Percentiles rank a stretch among this genome's conserved stretches.
phyloP scores from a whole-genome alignment of 2,113 vertebrate genomes.

The Aleadryas rufinucha region DNA sequence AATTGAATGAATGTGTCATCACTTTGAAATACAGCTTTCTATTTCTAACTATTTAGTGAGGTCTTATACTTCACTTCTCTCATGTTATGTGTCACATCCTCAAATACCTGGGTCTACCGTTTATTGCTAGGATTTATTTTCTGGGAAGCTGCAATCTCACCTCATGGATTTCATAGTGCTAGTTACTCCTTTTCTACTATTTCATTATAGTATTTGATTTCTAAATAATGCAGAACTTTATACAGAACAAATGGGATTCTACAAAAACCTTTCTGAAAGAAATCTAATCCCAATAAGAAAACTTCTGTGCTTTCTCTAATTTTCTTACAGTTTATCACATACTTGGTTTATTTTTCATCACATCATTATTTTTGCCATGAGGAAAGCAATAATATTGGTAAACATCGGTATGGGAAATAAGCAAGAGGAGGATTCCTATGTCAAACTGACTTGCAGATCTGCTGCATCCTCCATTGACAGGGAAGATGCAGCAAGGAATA shows the following conservation, averaged over 20 bases:
- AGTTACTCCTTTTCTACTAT: background rate
- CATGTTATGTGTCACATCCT: background rate
- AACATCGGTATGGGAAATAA: background rate
- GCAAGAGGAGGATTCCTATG: background rate
- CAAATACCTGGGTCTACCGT: background rate
- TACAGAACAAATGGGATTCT: background rate
- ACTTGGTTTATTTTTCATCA: background rate
- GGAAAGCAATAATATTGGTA: background rate
- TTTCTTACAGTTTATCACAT: background rate
- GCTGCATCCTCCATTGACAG: background rate
- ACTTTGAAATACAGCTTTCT: background rate
- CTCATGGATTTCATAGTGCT: background rate
- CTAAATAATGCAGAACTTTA: background rate
- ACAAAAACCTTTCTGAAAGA: background rate
- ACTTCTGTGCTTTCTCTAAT: background rate
- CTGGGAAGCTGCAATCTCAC: background rate
- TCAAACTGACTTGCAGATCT: background rate
- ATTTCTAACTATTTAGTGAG: background rate
- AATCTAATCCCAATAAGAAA: background rate
- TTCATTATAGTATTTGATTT: background rate
- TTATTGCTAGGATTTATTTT: background rate
- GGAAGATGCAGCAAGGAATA: background rate
- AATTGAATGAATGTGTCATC: background rate
- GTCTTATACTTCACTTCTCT: background rate
- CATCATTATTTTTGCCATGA: background rate